Evolutionary conservation across 2,888 invertebrate genomes (phyloP).

Genomic region (Lithophane socia): DNA sequence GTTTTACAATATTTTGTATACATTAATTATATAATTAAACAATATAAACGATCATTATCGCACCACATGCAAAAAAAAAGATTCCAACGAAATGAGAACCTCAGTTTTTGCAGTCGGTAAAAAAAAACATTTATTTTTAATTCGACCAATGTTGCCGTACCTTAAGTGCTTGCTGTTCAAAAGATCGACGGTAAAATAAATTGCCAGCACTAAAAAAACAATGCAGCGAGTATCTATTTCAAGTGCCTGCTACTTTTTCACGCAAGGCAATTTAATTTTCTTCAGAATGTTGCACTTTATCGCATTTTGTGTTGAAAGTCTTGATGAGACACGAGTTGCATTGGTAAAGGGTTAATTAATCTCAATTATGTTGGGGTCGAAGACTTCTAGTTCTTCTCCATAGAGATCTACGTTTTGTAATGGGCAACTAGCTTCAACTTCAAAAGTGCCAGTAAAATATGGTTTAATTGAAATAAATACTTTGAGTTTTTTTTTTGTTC

Average conservation of each 20-base stretch:
- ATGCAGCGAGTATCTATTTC: constrained; percentile 3
- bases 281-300: neutral
- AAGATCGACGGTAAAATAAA: neutral
- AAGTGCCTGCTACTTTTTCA: neutral
- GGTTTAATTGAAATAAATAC: too few relatives aligned
- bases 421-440: too few relatives aligned
- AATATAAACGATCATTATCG: neutral
- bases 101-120: neutral
- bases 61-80: neutral
- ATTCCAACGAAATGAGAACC: neutral
- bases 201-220: constrained; percentile 2
- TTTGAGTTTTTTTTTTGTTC: neutral
- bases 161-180: constrained; percentile 1
- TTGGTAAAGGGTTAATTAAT: neutral
- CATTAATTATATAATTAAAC: too few relatives aligned
- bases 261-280: constrained; percentile 3
- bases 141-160: neutral
- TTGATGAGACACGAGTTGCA: neutral
- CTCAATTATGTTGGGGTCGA: too few relatives aligned
- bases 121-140: neutral
- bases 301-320: neutral
- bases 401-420: too few relatives aligned
- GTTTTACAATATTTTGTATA: too few relatives aligned
- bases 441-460: too few relatives aligned
- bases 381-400: too few relatives aligned